Evolutionary conservation across 2,888 invertebrate genomes (phyloP), one percentile per base, ranked within the genome.

Genomic region (Endomychus coccineus): DNA sequence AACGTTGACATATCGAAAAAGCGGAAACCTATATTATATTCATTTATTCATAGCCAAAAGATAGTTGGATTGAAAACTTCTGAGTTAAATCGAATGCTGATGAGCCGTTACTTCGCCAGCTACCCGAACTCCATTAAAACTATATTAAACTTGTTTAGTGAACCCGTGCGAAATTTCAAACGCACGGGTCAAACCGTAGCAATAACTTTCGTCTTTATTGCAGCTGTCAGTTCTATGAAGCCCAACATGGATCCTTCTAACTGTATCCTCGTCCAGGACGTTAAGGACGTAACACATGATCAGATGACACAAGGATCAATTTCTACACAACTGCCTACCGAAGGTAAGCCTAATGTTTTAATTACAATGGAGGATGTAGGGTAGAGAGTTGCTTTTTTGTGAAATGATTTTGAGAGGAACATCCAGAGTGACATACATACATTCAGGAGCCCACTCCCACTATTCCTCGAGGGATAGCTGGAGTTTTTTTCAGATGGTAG

Each of bases 211-310:
- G 3, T 48, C 54, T 45, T 67, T 67, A 60, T 80, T 81, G 27
- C 78, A 88, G 87, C 86, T 66, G 82, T 87, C 71, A 87, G 83
- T 73, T 87, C 87, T 65, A 87, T 88, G 84, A 82, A 86, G 71
- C 81, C 82, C 66, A 81, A 80, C 70, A 80, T 84, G 76, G 87
- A 88, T 74, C 80, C 82, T 70, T 77, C 85, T 62, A 87, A 87
- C 71, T 89, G 88, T 71, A 86, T 88, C 66, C 74, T 88, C 69
- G 87, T 88, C 63, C 87, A 88, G 77, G 89, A 84, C 67, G 81
- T 83, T 50, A 84, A 84, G 70, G 84, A 86, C 58, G 83, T 87
- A 55, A 86, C 88, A 57, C 84, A 88, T 64, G 87, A 88, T 69
- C 83, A 87, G 67, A 83, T 84, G 63, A 74, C 80, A 55, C 79